A percentile compares a stretch with the other conserved stretches of the same genome.
Evolutionary conservation across 2,888 invertebrate genomes (phyloP).

Genomic region (Drosophila differens): DNA sequence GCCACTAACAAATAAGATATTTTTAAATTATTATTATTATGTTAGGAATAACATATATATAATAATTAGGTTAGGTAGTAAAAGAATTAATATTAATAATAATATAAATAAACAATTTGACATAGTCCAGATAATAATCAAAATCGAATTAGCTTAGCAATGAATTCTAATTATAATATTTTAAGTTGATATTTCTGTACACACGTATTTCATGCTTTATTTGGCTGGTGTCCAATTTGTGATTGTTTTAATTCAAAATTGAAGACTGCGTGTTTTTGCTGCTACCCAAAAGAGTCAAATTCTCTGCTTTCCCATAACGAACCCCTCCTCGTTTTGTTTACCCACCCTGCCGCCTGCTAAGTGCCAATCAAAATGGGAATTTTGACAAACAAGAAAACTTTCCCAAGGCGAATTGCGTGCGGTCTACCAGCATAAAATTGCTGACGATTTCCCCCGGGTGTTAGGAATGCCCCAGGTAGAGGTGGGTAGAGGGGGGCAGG

Average conservation of each 20-base stretch:
- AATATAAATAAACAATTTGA: background rate
- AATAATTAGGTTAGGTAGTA: background rate
- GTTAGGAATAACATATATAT: background rate
- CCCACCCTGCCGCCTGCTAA: constrained; percentile 64
- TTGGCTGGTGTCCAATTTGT: background rate
- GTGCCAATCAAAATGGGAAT: constrained; percentile 76
- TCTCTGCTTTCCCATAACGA: constrained; percentile 64
- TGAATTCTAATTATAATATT: background rate
- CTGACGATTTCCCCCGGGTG: constrained; percentile 62
- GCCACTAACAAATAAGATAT: background rate
- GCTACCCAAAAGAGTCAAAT: constrained; percentile 1
- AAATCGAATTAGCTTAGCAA: background rate
- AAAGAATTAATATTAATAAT: background rate
- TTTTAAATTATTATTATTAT: background rate
- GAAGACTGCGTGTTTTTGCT: constrained; percentile 39
- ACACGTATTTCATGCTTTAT: background rate
- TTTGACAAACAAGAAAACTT: constrained; percentile 68
- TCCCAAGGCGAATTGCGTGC: constrained; percentile 79
- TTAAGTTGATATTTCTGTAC: background rate
- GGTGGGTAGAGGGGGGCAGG: constrained; percentile 11
- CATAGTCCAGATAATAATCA: background rate
- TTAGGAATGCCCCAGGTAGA: constrained; percentile 46
- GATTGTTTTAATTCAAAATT: constrained; percentile 5
- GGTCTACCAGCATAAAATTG: constrained; percentile 79
- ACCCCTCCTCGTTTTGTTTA: constrained; percentile 42